A percentile compares a stretch with the other conserved stretches of the same genome.
Conservation (phyloP, 2,888 invertebrate genomes). For the Rhynchonema sp. region DNA sequence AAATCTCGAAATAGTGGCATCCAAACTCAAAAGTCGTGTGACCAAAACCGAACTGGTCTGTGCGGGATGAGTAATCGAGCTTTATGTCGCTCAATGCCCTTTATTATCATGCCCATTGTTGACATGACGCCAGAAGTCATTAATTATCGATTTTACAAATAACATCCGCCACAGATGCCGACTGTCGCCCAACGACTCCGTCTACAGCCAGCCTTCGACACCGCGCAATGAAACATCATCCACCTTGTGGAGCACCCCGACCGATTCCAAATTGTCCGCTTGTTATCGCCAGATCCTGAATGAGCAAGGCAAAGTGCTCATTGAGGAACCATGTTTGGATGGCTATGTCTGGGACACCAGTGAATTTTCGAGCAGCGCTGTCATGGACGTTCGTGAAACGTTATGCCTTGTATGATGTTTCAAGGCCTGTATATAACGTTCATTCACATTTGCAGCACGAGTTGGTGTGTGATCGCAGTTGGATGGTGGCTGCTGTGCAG, state of each 20-base stretch:
- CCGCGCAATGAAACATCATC: background rate
- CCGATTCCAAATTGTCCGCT: background rate
- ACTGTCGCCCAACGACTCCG: background rate
- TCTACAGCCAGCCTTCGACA: background rate
- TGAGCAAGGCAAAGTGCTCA: background rate
- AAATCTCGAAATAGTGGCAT: too few relatives aligned
- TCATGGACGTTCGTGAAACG: background rate
- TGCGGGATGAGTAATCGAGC: too few relatives aligned
- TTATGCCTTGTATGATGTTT: background rate
- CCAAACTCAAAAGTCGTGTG: too few relatives aligned
- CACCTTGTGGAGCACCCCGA: background rate
- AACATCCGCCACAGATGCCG: background rate
- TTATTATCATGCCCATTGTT: too few relatives aligned
- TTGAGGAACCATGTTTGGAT: background rate
- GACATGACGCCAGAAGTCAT: too few relatives aligned
- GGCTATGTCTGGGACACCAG: background rate
- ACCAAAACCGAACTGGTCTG: too few relatives aligned
- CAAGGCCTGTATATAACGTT: background rate
- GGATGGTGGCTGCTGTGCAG: slow-evolving; percentile 46
- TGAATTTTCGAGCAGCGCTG: background rate
- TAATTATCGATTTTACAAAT: too few relatives aligned
- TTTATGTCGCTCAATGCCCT: too few relatives aligned
- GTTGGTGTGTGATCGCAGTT: slow-evolving; percentile 46
- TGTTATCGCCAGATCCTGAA: background rate
- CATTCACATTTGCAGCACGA: slow-evolving; percentile 37